Evolutionary conservation across 1,140 invertebrate species (phyloP), one percentile per base, ranked within the genome.

Genomic region (Neocloeon triangulifer): DNA sequence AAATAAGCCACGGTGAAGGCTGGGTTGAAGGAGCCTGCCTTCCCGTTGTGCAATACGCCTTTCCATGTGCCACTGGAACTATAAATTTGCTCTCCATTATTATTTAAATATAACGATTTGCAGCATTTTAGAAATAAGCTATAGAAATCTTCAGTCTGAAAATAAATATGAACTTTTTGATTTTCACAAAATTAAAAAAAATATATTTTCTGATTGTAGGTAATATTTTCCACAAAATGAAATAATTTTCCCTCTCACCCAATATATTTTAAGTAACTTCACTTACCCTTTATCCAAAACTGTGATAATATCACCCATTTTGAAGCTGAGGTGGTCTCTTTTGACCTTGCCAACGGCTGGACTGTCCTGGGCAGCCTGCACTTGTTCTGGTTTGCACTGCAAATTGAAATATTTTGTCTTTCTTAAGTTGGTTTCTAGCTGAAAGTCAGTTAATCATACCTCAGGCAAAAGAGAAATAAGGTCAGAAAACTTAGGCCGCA

Each of bases 401-500:
- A 37, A 15, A 33, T 36, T 36, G n/a, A 6, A 22, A 29, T 10
- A 28, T 13, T 14, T 14, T 35, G 27, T 29, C 26, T 22, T 31
- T 28, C 17, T 23, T 23, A n/a, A 8, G 8, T 8, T 8, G 22
- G 8, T 23, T 23, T n/a, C n/a, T n/a, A n/a, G n/a, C n/a, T n/a
- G n/a, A n/a, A n/a, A n/a, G n/a, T n/a, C n/a, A n/a, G n/a, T n/a
- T n/a, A n/a, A n/a, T n/a, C 48, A 49, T 48, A 73, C 62, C 44
- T 88, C 81, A 0, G 79, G 78, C 39, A 96, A 55, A 12, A 73
- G 56, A 5, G 64, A 59, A 26, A 73, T 67, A 2, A 98, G 62
- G 41, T 94, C 82, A 28, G 70, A 66, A 51, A 98, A 98, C 28
- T 74, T 82, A 0, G 92, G 92, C 36, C 94, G 56, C 38, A 77